phyloP scores from a whole-genome alignment of 2,797 vertebrate genomes.

The Channallabes apus region DNA sequence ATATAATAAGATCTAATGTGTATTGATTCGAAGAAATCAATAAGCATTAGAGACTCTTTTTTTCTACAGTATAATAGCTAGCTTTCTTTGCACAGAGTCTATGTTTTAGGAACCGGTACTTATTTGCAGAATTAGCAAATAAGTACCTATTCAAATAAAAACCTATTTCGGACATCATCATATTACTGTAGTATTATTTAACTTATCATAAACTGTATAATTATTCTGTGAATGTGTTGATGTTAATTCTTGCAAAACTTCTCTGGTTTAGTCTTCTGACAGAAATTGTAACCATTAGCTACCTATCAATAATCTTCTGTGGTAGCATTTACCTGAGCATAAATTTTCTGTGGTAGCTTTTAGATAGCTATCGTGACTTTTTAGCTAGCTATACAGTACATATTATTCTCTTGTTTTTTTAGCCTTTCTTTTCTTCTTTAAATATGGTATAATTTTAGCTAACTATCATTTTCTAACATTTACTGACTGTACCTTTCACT shows the following conservation, averaged over 20 bases:
- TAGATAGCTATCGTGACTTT: background rate
- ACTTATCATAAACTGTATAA: background rate
- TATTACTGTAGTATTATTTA: background rate
- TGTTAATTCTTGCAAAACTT: background rate
- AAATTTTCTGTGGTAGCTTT: background rate
- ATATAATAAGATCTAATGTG: background rate
- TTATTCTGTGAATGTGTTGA: background rate
- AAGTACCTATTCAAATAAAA: no score
- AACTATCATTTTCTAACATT: no score
- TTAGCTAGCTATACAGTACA: background rate
- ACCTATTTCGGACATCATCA: background rate
- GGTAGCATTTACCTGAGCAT: background rate
- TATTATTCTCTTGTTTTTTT: background rate
- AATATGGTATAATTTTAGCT: no score
- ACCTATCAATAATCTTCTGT: no score
- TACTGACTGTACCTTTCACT: no score
- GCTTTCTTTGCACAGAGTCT: background rate
- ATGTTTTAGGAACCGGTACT: background rate
- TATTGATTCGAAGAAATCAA: conserved; percentile 22
- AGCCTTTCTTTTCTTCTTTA: no score
- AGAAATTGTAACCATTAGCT: background rate
- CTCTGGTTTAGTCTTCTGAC: background rate
- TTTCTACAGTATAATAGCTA: no score
- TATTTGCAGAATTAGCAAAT: background rate
- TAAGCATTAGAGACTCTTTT: conserved; percentile 3